These are phyloP conservation scores for Ferdinandea cuprea DNA, from an alignment of 2,888 invertebrate species.

Conservation along the genomic window DNA sequence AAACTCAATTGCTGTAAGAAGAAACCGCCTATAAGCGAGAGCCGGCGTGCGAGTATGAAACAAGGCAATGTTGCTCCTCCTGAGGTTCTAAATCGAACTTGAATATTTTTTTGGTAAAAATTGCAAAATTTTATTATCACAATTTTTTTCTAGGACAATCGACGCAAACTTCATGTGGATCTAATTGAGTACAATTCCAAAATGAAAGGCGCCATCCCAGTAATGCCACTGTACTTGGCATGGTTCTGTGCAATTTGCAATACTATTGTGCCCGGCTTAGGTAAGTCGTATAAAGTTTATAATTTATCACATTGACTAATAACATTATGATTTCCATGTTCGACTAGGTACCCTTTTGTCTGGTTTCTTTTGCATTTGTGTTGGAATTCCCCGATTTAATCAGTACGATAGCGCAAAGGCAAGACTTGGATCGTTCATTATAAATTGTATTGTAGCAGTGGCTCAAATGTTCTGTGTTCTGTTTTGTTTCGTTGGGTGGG, in stretches of 20 bases:
- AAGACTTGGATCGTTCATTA: slow-evolving; percentile 91
- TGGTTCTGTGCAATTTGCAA: slow-evolving; percentile 94
- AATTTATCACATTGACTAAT: not conserved
- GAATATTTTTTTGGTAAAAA: not conserved
- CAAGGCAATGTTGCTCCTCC: slow-evolving; percentile 84
- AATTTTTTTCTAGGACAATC: slow-evolving; percentile 85
- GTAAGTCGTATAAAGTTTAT: slow-evolving; percentile 82
- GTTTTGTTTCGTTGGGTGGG: slow-evolving; percentile 98
- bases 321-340: not conserved
- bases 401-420: slow-evolving; percentile 90
- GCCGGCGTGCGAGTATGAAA: slow-evolving; percentile 86
- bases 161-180: slow-evolving; percentile 89
- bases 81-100: slow-evolving; percentile 84
- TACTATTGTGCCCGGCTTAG: slow-evolving; percentile 90
- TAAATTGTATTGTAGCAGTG: slow-evolving; percentile 93
- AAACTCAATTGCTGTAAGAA: slow-evolving; percentile 83
- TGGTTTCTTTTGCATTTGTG: slow-evolving; percentile 93
- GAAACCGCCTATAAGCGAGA: slow-evolving; percentile 81
- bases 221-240: slow-evolving; percentile 93
- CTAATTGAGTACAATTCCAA: slow-evolving; percentile 92
- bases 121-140: not conserved
- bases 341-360: slow-evolving; percentile 92
- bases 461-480: slow-evolving; percentile 96
- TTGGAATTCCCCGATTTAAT: slow-evolving; percentile 94
- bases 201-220: slow-evolving; percentile 96